Conservation (phyloP, 2,113 vertebrate genomes). For the Pycnonotus jocosus region DNA sequence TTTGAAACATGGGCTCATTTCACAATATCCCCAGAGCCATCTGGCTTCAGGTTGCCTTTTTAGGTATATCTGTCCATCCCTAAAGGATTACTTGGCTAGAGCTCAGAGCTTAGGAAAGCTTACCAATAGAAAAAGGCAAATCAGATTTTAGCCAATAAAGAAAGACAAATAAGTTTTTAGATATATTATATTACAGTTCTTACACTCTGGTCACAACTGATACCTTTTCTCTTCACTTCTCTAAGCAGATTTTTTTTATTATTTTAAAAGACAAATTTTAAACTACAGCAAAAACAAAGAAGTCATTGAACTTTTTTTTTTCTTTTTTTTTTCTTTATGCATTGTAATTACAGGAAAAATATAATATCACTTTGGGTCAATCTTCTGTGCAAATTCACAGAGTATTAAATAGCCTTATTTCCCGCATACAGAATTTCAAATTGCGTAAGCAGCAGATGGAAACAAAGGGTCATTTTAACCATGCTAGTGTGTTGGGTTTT, state of each 20-base stretch:
- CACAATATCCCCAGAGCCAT: neutral
- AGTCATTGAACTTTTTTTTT: neutral
- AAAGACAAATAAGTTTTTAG: neutral
- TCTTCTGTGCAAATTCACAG: neutral
- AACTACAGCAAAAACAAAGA: neutral
- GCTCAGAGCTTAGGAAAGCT: neutral
- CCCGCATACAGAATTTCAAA: neutral
- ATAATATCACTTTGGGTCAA: neutral
- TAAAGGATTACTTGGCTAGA: neutral
- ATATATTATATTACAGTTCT: neutral
- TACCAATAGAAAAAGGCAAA: neutral
- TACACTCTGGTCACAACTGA: neutral
- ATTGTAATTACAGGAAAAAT: neutral
- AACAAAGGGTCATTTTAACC: slow-evolving; percentile 28
- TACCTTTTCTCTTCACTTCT: neutral
- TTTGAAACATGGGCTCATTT: neutral
- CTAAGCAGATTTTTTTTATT: neutral
- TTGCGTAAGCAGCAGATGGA: neutral
- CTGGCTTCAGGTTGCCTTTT: neutral
- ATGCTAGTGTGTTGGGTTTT: neutral
- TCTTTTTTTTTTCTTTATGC: neutral
- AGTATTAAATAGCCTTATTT: slow-evolving; percentile 26
- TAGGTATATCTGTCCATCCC: neutral
- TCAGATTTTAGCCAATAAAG: neutral
- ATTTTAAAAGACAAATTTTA: neutral